phyloP scores from a whole-genome alignment of 2,888 invertebrate species.

The Scelioninae gen. 2 region DNA sequence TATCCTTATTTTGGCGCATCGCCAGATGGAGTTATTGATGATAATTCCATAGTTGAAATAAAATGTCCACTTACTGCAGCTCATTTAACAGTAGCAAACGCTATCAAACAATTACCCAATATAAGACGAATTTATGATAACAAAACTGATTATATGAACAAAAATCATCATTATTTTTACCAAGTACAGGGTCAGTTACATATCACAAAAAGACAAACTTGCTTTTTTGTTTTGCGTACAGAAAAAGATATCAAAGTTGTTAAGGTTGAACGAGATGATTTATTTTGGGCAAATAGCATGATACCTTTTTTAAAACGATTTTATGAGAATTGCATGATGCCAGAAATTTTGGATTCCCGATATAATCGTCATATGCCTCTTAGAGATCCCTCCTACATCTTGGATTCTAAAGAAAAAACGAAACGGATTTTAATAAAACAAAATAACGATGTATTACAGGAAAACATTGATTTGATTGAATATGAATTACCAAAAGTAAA shows the following conservation, averaged over 20 bases:
- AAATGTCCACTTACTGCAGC: slow-evolving; percentile 40
- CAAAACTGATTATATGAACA: not conserved
- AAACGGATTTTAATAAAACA: no score
- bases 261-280: slow-evolving; percentile 2
- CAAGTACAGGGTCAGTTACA: slow-evolving; percentile 19
- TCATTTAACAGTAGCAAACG: not conserved
- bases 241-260: not conserved
- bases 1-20: slow-evolving; percentile 41
- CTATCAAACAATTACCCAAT: not conserved
- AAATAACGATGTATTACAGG: no score
- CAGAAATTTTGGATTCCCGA: slow-evolving; percentile 3
- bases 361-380: slow-evolving; percentile 6
- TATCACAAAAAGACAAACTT: slow-evolving; percentile 10
- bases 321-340: not conserved
- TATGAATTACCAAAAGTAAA: no score
- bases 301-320: not conserved
- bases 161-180: not conserved
- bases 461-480: no score
- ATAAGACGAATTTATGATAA: slow-evolving; percentile 6
- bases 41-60: slow-evolving; percentile 49
- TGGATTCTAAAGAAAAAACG: no score
- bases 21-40: slow-evolving; percentile 55
- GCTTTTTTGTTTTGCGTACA: slow-evolving; percentile 11
- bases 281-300: slow-evolving; percentile 6
- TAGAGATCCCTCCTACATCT: no score